Base-by-base conservation (phyloP, 1,140 invertebrate species). In the Varroa destructor region DNA sequence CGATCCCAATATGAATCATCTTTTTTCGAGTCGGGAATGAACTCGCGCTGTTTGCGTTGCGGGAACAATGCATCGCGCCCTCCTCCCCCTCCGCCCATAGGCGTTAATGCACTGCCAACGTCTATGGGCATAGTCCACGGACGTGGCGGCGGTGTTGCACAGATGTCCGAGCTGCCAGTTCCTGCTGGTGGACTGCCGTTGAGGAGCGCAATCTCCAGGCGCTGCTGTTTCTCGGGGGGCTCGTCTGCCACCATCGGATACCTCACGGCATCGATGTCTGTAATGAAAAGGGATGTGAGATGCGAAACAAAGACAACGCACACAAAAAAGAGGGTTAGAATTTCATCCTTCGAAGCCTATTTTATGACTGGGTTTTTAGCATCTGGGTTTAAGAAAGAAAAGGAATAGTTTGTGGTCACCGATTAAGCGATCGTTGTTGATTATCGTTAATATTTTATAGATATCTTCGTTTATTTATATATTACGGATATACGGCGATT, bases 1-100 rank as follows among this genome's bases (percentile, higher is more conserved):
- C 93, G 84, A 80, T 97, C 93, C 94, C 94, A 98, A 80, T 98
- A 97, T 75, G 88, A 90, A 75, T 95, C 90, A 77, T 98, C 93
- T 79, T 97, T 98, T 77, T 93, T 94, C 79, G 87, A 92, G 77
- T 97, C 93, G 0, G 93, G 93, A 71, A 95, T 96, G 79, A 97
- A 97, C 78, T 96, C 93, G 1, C 93, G 84, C 78, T 95, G 91
- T 77, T 96, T 96, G 71, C 93, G 74, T 6, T 74, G 70, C 4
- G 77, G 77, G 54, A 78, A 77, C 56, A 77, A 67, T 5, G 75
- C 76, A 14, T 74, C 40, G 14, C 40, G 40, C 1, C 61, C 61
- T 12, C 61, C 61, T 5, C 46, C 46, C 4, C 46, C 46, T 3
- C 46, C 46, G 61, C 46, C 40, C 61, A 14, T 40, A 12, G 61